Conservation (phyloP, 2,113 vertebrate genomes). For the Nyctibius bracteatus region DNA sequence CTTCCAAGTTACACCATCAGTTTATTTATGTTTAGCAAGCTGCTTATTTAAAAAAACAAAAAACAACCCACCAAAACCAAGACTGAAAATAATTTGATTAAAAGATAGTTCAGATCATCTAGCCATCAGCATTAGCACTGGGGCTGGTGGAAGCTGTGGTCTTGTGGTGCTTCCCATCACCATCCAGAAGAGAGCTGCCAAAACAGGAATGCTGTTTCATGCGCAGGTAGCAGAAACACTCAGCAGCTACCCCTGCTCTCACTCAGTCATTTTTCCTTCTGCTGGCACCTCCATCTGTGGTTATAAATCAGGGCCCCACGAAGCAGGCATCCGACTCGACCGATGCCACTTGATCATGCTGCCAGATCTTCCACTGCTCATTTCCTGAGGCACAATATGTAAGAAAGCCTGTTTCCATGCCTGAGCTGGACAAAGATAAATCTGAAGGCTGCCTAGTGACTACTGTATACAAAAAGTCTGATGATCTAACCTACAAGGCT, state of each 20-base stretch:
- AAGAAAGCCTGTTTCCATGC: background rate
- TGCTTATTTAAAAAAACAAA: background rate
- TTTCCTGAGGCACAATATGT: conserved; percentile 21
- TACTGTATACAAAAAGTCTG: background rate
- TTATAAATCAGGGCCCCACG: background rate
- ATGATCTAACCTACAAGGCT: conserved; percentile 21
- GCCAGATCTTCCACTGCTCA: background rate
- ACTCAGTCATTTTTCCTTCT: background rate
- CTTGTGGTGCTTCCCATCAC: background rate
- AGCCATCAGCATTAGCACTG: background rate
- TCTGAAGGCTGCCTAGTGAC: conserved; percentile 26
- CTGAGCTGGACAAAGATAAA: conserved; percentile 28
- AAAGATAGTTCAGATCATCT: background rate
- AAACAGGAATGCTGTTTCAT: background rate
- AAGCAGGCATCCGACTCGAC: background rate
- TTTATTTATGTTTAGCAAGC: background rate
- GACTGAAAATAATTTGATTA: background rate
- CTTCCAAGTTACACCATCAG: background rate
- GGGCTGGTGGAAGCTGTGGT: background rate
- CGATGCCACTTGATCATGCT: background rate
- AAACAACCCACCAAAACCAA: background rate
- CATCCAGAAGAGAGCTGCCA: background rate
- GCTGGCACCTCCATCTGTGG: background rate
- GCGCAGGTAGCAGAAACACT: background rate
- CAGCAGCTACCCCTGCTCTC: background rate